Base-by-base conservation (phyloP, 1,140 invertebrate genomes). In the Dinothrombium tinctorium region DNA sequence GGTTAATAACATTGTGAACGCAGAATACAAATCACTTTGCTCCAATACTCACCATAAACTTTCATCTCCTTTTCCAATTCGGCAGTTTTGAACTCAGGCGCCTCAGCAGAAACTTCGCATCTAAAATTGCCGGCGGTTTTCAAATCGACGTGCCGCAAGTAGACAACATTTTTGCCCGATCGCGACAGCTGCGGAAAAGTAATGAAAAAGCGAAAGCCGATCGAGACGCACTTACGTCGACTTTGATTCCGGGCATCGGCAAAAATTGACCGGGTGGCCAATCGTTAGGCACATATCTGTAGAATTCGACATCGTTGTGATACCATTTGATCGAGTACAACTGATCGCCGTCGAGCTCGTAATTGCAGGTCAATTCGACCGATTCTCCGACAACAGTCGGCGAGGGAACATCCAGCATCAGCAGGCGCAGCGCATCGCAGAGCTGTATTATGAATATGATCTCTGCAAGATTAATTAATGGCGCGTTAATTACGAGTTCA, bases 41-140 rank as follows among this genome's bases (percentile, higher is more conserved):
- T n/a, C n/a, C n/a, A n/a, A 20, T 23, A 44, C 12, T 71, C 57
- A 78, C 76, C 74, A 31, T 75, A 71, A 38, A 79, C 69, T 50
- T 72, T 69, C 68, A 78, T 71, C 46, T 67, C 61, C 31, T 69
- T 69, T 42, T 67, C 68, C 44, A 71, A 68, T 50, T 73, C 68
- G 1, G 69, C 69, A 0, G 79, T 82, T 55, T 76, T 71, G 56
- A 83, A 83, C 26, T 74, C 17, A 3, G 37, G 37, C 15, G 37
- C 37, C 17, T 38, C 43, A 44, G 43, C 47, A 25, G 43, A 45
- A 17, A 52, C 44, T 29, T 54, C 53, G 40, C 53, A 54, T 17
- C 53, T 44, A 39, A 54, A 54, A 6, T 51, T 41, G 3, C 54
- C 54, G 14, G 44, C 45, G 4, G 51, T 46, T 35, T 50, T 47